Base-by-base conservation (phyloP, 2,113 vertebrate genomes). In the Miniopterus natalensis region DNA sequence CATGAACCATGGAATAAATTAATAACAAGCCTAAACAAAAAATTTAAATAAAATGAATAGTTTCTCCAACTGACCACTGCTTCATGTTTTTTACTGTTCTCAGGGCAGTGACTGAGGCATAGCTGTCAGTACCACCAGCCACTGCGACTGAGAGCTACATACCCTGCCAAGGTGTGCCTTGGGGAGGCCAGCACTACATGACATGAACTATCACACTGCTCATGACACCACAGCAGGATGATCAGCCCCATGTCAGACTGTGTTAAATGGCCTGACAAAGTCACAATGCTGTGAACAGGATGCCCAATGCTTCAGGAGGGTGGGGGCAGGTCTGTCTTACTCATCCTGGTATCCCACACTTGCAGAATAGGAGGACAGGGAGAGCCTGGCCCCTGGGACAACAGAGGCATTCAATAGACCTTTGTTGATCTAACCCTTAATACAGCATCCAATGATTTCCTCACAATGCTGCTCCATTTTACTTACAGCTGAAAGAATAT, bases 401-500 rank as follows among this genome's bases (percentile, higher is more conserved):
- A 11, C 21, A 6, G 27, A 45, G 55, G 4, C 15, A 42, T 53
- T 74, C 55, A 74, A 14, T 12, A 71, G 36, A 66, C 36, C 40
- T 79, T 65, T 71, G 87, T n/a, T 63, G 40, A 71, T 73, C 49
- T 53, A 75, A 88, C 57, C 9, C 10, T 3, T 13, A 53, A 40
- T 15, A 31, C 2, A 61, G 20, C 17, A 86, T 11, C 45, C 49
- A 17, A 68, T 27, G 57, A 85, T 57, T 75, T 47, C 20, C 6
- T 68, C 15, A 79, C 9, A 55, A 40, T 6, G n/a, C 36, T 90
- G 65, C 36, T 70, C 6, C 49, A 75, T 77, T 91, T 66, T 90
- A 86, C 51, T 95, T 71, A 80, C 51, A 75, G 74, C 75, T 89
- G 40, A 85, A 89, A 53, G 66, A 88, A 53, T 23, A 84, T 31